Evolutionary conservation across 2,113 vertebrate species (phyloP), one percentile per base, ranked within the genome.

Genomic region (Herpetotheres cachinnans): DNA sequence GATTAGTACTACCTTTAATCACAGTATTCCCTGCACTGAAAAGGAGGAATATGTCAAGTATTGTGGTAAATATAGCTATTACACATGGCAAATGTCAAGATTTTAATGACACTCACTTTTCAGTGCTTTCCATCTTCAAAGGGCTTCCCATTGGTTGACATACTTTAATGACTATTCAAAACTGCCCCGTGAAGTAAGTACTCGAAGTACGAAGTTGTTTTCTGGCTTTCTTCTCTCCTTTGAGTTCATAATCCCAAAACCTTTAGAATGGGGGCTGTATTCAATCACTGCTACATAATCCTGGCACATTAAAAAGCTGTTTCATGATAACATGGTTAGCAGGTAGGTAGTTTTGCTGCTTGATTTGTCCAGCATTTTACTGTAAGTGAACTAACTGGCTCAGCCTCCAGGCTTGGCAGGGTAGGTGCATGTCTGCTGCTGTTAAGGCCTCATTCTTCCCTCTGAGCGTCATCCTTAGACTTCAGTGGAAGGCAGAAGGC

Each of bases 11-110:
- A 61, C 78, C 47, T 93, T 93, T 84, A 92, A 66, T 78, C 30
- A 83, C 55, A 65, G 71, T n/a, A 71, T 71, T 61, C 72, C 55
- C 47, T 82, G 61, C 61, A 36, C 50, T 79, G 70, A 72, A 71
- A 90, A 84, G 12, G 44, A 52, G 55, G 52, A 90, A 71, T 42
- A 69, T 0, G 0, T 63, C 49, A 71, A 71, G 55, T 11, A 27
- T 88, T 86, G 90, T 63, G 62, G 59, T 78, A 95, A 95, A 89
- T 72, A 81, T 0, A 87, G 54, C 77, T 76, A 65, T 69, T 61
- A 86, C 52, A 72, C 32, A 69, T 76, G 83, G 91, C 73, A 93
- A 96, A 92, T 61, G 40, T 87, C 89, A 94, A 55, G 62, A 59
- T 90, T 94, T 95, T 94, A 80, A 94, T 47, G 70, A 76, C 66